Conservation (phyloP, 2,888 invertebrate genomes). For the Drosophila seclusa region DNA sequence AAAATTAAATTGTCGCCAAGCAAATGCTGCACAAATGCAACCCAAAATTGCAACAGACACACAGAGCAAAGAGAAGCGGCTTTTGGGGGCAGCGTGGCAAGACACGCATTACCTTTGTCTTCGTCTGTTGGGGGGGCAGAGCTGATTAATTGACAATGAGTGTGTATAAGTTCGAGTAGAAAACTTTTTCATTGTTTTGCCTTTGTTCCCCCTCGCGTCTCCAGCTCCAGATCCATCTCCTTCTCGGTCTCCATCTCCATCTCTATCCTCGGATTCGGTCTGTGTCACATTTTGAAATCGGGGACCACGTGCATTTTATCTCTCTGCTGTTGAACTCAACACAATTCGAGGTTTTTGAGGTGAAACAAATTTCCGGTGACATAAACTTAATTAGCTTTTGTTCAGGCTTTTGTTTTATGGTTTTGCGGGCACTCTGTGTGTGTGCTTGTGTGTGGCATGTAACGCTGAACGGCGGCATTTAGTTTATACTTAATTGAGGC, state of each 20-base stretch:
- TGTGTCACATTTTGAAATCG: constrained; percentile 56
- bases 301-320: constrained; percentile 76
- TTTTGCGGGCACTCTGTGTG: constrained; percentile 66
- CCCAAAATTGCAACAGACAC: constrained; percentile 66
- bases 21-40: constrained; percentile 63
- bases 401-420: constrained; percentile 79
- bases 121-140: constrained; percentile 28
- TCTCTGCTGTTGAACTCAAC: constrained; percentile 65
- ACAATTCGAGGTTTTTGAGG: constrained; percentile 83
- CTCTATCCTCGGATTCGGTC: constrained; percentile 21
- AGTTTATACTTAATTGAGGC: constrained; percentile 79
- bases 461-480: constrained; percentile 67
- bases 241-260: not conserved
- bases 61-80: not conserved
- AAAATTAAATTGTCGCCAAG: constrained; percentile 65
- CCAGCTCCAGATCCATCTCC: not conserved
- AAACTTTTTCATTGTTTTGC: constrained; percentile 69
- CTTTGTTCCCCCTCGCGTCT: not conserved
- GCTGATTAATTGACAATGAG: constrained; percentile 84
- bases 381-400: constrained; percentile 85
- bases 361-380: constrained; percentile 85
- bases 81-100: constrained; percentile 5
- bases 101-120: constrained; percentile 70
- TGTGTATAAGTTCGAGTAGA: constrained; percentile 79
- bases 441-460: constrained; percentile 61